Evolutionary conservation across 2,113 vertebrate species (phyloP), one percentile per base, ranked within the genome.

Genomic region (Orthochromis indermauri): DNA sequence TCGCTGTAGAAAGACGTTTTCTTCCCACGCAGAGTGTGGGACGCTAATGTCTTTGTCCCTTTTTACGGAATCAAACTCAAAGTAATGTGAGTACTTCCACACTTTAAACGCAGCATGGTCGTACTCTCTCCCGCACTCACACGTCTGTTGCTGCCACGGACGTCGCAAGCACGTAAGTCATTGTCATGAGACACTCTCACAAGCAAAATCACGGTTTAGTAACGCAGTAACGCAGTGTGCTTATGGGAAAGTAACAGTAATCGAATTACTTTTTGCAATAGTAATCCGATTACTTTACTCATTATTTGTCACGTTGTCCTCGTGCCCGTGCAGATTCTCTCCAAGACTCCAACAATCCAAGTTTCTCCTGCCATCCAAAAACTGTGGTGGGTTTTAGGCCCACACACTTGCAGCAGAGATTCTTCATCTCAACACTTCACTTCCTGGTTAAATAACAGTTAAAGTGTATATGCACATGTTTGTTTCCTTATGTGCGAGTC

Each of bases 11-110:
- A 55, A 55, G 53, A 55, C n/a, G n/a, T n/a, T n/a, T n/a, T n/a
- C n/a, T n/a, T n/a, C n/a, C n/a, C 0, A 14, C 4, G 3, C 21
- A 8, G 7, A 26, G n/a, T n/a, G n/a, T n/a, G n/a, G 0, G 21
- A 14, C 4, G 3, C 54, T 57, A 0, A 57, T 26, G 12, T 57
- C 12, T 57, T 54, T 54, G n/a, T 54, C 51, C 5, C 5, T 11
- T 55, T 8, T 26, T 26, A 57, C 2, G 0, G 54, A 0, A 57
- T 0, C 54, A 57, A 57, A 57, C 54, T 57, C 24, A 8, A 57
- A 57, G 54, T 57, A 26, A 57, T 57, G 21, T 0, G 21, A 57
- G 3, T 57, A 57, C 21, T 14, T 26, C 54, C 54, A 26, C 7
- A 0, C 21, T 55, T 26, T 57, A 26, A 57, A 0, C 12, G 3